Evolutionary conservation across 2,113 vertebrate species (phyloP).

Genomic region (Trogon melanurus): DNA sequence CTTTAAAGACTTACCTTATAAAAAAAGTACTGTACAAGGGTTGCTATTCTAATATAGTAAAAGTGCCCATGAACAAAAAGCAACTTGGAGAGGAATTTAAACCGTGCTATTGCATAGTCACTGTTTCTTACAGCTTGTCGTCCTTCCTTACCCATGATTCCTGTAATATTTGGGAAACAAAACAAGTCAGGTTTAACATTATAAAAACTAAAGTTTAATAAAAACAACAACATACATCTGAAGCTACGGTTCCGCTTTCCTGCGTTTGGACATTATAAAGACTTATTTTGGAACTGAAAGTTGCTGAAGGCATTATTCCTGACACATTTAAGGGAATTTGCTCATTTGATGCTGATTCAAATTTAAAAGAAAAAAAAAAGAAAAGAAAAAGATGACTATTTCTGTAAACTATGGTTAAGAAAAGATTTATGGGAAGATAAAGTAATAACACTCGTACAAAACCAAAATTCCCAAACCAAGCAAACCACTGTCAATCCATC

Average conservation of each 20-base stretch:
- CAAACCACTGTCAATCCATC: background rate
- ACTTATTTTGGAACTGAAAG: background rate
- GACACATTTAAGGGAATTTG: background rate
- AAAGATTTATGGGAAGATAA: background rate
- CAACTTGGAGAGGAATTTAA: constrained; percentile 95
- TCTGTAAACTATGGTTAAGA: background rate
- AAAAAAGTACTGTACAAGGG: constrained; percentile 99
- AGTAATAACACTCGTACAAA: background rate
- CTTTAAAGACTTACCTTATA: constrained; percentile 87
- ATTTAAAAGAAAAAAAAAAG: background rate
- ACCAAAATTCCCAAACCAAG: background rate
- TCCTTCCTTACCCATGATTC: constrained; percentile 99
- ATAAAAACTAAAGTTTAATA: background rate
- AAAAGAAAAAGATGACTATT: background rate
- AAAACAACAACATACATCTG: background rate
- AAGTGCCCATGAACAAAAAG: constrained; percentile 98
- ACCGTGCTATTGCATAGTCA: constrained; percentile 99
- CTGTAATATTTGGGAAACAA: constrained; percentile 72
- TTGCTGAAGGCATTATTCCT: background rate
- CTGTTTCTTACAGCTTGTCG: constrained; percentile 98
- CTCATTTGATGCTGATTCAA: background rate
- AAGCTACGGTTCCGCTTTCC: background rate
- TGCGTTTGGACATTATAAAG: background rate
- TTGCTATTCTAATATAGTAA: constrained; percentile 99
- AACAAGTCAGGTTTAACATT: background rate